phyloP scores from a whole-genome alignment of 2,113 vertebrate genomes.

The Upupa epops region DNA sequence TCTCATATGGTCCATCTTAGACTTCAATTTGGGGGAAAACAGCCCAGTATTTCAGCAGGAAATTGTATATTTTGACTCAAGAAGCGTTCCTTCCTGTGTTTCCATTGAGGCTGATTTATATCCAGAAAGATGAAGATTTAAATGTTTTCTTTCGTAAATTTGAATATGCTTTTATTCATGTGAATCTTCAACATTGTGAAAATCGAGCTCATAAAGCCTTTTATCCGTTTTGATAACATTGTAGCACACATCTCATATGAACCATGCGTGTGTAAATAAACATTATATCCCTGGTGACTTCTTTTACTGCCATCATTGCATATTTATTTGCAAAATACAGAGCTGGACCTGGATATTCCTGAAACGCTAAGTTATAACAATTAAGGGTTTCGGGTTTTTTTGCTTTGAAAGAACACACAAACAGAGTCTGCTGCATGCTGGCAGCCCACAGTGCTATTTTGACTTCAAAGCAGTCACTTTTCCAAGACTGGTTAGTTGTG shows the following conservation, averaged over 20 bases:
- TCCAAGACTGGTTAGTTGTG: not conserved
- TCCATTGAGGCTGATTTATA: not conserved
- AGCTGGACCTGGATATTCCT: not conserved
- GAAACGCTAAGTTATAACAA: not conserved
- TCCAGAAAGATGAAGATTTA: not conserved
- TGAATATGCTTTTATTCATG: not conserved
- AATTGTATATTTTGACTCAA: not conserved
- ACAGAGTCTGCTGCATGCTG: not conserved
- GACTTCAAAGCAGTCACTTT: slow-evolving; percentile 14
- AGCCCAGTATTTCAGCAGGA: not conserved
- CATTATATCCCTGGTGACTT: not conserved
- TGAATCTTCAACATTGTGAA: not conserved
- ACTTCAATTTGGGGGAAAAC: not conserved
- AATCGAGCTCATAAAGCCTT: not conserved
- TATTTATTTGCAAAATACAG: slow-evolving; percentile 15
- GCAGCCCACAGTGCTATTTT: not conserved
- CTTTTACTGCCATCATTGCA: not conserved
- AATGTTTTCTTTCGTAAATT: not conserved
- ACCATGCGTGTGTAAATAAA: not conserved
- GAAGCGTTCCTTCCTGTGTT: not conserved
- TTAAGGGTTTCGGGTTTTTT: not conserved
- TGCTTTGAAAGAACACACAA: not conserved
- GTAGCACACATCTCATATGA: not conserved
- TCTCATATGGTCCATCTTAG: not conserved
- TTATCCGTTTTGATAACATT: not conserved